Percentiles rank a stretch among this genome's conserved stretches.
Evolutionary conservation across 2,797 vertebrate genomes (phyloP).

Genomic region (Galagoides demidoff): DNA sequence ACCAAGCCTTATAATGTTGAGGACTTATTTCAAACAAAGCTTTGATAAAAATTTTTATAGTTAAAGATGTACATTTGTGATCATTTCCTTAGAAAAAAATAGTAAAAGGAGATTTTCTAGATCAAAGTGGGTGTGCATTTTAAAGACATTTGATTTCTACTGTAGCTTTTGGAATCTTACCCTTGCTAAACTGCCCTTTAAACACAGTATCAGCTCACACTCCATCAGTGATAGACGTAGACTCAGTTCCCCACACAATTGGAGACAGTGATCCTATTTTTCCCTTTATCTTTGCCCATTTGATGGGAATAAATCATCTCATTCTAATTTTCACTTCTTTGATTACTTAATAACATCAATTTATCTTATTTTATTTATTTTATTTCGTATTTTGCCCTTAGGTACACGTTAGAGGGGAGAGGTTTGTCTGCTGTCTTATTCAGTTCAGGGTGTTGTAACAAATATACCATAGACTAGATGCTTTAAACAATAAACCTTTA

Average conservation of each 20-base stretch:
- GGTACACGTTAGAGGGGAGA: neutral
- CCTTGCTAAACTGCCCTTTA: neutral
- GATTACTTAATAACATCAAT: neutral
- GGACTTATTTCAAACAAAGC: constrained; percentile 2
- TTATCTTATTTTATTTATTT: neutral
- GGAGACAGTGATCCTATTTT: neutral
- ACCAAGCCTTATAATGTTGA: neutral
- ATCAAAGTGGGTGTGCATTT: neutral
- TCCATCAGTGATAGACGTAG: neutral
- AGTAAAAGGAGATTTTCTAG: neutral
- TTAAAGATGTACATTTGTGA: neutral
- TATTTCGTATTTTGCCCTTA: neutral
- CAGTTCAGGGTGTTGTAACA: neutral
- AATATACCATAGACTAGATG: neutral
- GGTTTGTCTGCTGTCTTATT: neutral
- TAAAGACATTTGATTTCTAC: neutral
- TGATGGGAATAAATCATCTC: neutral
- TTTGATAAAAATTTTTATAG: neutral
- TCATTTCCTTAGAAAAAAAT: neutral
- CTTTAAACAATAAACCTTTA: neutral
- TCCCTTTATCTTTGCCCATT: neutral
- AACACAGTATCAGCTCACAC: neutral
- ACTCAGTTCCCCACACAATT: neutral
- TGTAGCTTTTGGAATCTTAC: neutral
- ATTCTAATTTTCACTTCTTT: neutral